A percentile compares a stretch with the other conserved stretches of the same genome.
Evolutionary conservation across 1,140 invertebrate species (phyloP).

Genomic region (Neodiprion pinetum): DNA sequence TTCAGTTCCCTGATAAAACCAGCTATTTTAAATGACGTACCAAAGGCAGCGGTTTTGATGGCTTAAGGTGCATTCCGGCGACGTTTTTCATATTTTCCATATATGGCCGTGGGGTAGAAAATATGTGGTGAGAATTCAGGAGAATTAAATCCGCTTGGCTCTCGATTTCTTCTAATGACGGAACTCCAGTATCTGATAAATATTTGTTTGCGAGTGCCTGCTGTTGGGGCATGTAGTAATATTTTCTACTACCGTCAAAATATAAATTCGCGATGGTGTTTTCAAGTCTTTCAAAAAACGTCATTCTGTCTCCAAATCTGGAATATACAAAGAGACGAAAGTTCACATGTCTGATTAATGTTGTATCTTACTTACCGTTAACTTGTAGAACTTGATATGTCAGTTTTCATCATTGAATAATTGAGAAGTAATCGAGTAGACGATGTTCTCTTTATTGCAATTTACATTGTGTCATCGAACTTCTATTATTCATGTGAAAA

Average conservation of each 20-base stretch:
- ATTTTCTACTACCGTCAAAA: not conserved
- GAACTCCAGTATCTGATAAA: constrained; percentile 7
- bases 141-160: constrained; percentile 28
- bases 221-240: constrained; percentile 14
- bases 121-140: constrained; percentile 30
- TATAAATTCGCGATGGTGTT: not conserved
- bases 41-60: constrained; percentile 38
- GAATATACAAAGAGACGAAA: constrained; percentile 3
- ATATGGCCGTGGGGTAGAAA: constrained; percentile 26
- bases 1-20: too few relatives aligned
- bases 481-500: too few relatives aligned
- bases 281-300: constrained; percentile 12
- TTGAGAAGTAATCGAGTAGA: too few relatives aligned
- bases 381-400: too few relatives aligned
- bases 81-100: constrained; percentile 44
- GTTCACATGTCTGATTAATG: not conserved
- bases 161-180: constrained; percentile 28
- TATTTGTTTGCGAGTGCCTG: not conserved
- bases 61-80: constrained; percentile 44
- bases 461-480: too few relatives aligned
- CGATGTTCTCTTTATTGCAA: too few relatives aligned
- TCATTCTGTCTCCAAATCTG: constrained; percentile 15
- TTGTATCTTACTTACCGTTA: too few relatives aligned
- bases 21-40: constrained; percentile 27
- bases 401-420: too few relatives aligned